These are phyloP conservation scores for Campoletis raptor DNA, from an alignment of 2,888 invertebrate genomes.

Conservation along the genomic window DNA sequence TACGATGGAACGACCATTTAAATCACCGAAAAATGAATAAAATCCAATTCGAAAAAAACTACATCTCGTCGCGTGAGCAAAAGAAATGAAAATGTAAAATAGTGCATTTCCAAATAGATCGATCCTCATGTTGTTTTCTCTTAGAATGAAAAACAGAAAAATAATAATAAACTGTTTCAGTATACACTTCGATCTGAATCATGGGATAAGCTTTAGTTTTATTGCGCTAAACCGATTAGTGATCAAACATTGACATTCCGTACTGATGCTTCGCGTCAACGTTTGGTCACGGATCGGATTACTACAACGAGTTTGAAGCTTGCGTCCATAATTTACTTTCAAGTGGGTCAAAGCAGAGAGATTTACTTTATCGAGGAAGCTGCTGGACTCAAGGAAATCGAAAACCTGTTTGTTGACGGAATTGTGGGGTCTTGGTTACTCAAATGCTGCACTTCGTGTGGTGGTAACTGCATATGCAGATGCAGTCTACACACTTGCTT, in stretches of 20 bases:
- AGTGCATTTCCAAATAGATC: background rate
- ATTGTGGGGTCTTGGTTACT: background rate
- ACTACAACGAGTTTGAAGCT: constrained; percentile 28
- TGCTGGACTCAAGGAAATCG: background rate
- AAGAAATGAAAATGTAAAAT: background rate
- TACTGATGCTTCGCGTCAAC: constrained; percentile 42
- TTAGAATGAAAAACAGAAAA: background rate
- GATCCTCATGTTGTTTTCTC: background rate
- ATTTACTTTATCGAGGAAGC: background rate
- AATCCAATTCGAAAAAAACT: background rate
- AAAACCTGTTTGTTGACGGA: background rate
- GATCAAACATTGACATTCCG: constrained; percentile 46
- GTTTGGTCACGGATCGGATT: constrained; percentile 48
- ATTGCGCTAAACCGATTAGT: constrained; percentile 35
- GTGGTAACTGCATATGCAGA: background rate
- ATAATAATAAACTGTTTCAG: background rate
- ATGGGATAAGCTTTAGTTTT: constrained; percentile 10
- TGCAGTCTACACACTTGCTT: background rate
- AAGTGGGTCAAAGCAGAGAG: constrained; percentile 28
- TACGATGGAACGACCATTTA: background rate
- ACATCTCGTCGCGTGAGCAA: background rate
- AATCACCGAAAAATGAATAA: background rate
- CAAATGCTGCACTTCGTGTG: background rate
- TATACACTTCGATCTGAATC: constrained; percentile 8
- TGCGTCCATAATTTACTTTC: constrained; percentile 38